Evolutionary conservation across 2,888 invertebrate species (phyloP), one percentile per base, ranked within the genome.

Genomic region (Eristalis tenax): DNA sequence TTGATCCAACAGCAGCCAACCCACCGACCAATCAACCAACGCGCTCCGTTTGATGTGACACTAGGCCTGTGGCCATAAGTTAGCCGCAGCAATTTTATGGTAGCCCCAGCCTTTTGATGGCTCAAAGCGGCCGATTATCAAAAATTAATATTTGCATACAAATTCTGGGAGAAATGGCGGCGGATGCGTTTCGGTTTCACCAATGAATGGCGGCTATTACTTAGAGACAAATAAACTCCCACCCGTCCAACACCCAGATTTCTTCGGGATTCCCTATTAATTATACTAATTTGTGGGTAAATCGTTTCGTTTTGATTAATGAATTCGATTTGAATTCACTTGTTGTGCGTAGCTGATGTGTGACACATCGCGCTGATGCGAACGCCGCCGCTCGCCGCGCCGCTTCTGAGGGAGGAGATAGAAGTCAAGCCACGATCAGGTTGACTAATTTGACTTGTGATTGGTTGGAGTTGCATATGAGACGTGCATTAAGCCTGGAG

Each of bases 251-350:
- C 74, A 78, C 83, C 74, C 23, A 15, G 82, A 38, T 82, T 71
- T 70, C 57, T 56, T 32, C 32, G 86, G 70, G 74, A 75, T 83
- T 74, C 65, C 78, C 78, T 79, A 74, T 86, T 83, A 79, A 78
- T 83, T 78, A 75, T 79, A 86, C 83, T 71, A 79, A 83, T 83
- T 86, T 75, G 74, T 71, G 70, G 74, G 63, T 75, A 83, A 83
- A 78, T 83, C 75, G 64, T 40, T 40, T 70, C 70, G 75, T 71
- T 59, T 56, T 70, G 61, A 78, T 79, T 66, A 78, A 86, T 79
- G 66, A 69, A 74, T 78, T 56, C 71, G 68, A 77, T 43, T 76
- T 57, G 68, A 22, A 68, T 64, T 73, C 6, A 50, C 50, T 18
- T 50, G 50, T 50, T 18, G 18, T 50, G 50, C 18, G 18, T 8